Percentiles rank a stretch among this genome's conserved stretches.
phyloP scores from a whole-genome alignment of 1,140 invertebrate species.

The Gonioctena quinquepunctata region DNA sequence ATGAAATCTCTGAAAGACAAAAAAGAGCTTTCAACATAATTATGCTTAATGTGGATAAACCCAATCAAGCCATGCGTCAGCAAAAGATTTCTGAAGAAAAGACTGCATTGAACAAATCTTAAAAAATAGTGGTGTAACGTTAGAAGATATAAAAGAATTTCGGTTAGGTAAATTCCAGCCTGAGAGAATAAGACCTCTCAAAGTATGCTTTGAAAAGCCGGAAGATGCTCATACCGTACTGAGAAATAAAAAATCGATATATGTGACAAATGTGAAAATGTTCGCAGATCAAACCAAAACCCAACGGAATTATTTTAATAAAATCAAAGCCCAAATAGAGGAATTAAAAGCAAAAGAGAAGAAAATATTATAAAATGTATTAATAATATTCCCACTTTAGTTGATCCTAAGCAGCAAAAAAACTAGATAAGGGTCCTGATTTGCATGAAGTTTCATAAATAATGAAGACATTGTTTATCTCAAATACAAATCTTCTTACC shows the following conservation, averaged over 20 bases:
- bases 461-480: too few species aligned
- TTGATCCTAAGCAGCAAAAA: background rate
- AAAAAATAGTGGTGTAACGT: too few species aligned
- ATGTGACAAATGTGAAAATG: background rate
- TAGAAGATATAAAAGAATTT: too few species aligned
- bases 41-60: too few species aligned
- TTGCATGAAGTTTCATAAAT: background rate
- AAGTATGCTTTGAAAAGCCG: background rate
- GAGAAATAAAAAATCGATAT: background rate
- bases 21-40: too few species aligned
- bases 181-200: background rate
- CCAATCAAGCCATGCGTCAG: too few species aligned
- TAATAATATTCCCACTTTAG: background rate
- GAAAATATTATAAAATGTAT: background rate
- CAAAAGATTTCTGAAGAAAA: too few species aligned
- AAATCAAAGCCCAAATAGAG: background rate
- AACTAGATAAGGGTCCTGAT: background rate
- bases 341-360: background rate
- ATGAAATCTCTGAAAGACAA: too few species aligned
- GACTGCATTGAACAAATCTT: too few species aligned
- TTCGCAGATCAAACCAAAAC: background rate
- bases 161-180: background rate
- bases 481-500: too few species aligned
- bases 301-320: background rate
- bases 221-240: background rate